These are phyloP conservation scores for Standfussiana lucernea DNA, from an alignment of 2,888 invertebrate genomes.

Conservation along the genomic window DNA sequence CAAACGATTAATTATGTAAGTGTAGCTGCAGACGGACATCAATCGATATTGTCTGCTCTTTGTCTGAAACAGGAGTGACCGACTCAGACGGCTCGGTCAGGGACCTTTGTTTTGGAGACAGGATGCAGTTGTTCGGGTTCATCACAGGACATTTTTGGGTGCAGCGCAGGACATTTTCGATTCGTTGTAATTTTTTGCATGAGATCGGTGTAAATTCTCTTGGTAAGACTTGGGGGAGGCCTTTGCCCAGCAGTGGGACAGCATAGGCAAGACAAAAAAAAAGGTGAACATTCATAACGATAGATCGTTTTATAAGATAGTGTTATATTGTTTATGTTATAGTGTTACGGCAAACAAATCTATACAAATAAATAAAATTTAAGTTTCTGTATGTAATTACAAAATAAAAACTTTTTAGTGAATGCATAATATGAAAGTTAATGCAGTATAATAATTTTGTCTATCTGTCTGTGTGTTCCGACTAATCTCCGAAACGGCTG, in stretches of 20 bases:
- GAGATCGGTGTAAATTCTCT: neutral
- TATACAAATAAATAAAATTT: too few species aligned
- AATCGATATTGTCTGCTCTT: conserved; percentile 58
- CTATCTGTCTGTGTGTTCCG: too few species aligned
- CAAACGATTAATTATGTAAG: conserved; percentile 48
- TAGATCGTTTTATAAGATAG: neutral
- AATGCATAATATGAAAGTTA: too few species aligned
- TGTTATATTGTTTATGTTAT: too few species aligned
- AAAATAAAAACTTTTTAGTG: too few species aligned
- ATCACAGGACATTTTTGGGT: conserved; percentile 1
- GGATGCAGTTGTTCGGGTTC: conserved; percentile 20
- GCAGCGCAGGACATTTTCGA: neutral
- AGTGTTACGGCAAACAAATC: too few species aligned
- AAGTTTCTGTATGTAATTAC: too few species aligned
- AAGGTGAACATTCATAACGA: neutral
- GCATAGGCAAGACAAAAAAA: neutral
- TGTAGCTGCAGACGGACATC: conserved; percentile 35
- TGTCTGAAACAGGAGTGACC: conserved; percentile 46
- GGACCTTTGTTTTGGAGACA: conserved; percentile 34
- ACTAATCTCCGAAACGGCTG: too few species aligned
- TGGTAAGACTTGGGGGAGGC: neutral
- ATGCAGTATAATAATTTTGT: too few species aligned
- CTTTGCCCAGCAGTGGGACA: neutral
- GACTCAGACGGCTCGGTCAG: conserved; percentile 37
- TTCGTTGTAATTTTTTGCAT: neutral